Evolutionary conservation across 1,140 invertebrate species (phyloP), one percentile per base, ranked within the genome.

Genomic region (Schlechtendalia chinensis): DNA sequence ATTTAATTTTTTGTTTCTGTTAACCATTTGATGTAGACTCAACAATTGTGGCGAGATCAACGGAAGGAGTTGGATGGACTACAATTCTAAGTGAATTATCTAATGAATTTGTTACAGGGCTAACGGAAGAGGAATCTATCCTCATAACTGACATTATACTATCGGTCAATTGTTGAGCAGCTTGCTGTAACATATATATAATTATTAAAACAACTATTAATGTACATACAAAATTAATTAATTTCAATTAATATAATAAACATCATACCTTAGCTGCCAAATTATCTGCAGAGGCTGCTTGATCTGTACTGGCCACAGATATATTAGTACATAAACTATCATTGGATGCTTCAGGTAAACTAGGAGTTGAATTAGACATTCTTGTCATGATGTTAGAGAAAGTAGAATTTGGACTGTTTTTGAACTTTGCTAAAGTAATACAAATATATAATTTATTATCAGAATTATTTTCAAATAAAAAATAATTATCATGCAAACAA

Each of bases 341-440:
- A 81, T 94, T 93, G 0, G 93, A 94, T 19, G 93, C 94, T 85
- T 96, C 94, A 0, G 94, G 93, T 83, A 96, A 72, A 85, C 93
- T 96, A 27, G 94, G 95, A 3, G 96, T 98, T 45, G 96, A 98
- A 86, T 93, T 97, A 65, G 95, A 96, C 87, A 98, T 98, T 77
- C 95, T 80, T 71, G 59, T 80, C 29, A 74, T 81, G 14, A 58
- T 81, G 45, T 50, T 75, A 56, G 80, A 24, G 29, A 69, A 32
- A 22, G 27, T 74, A 17, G 72, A 27, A 71, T 63, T 56, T 47
- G 82, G 39, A 58, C n/a, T 58, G n/a, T 17, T 54, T 27, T 81
- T 54, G 12, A 69, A 39, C 50, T 32, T 75, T 17, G 67, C 63
- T 47, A 79, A 54, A 17, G 14, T 24, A 69, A 29, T 12, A 54